A percentile compares a stretch with the other conserved stretches of the same genome.
These are phyloP conservation scores for Hydractinia symbiolongicarpus DNA, from an alignment of 30 jellyfish, hydroid and myxozoan genomes.

Conservation along the genomic window DNA sequence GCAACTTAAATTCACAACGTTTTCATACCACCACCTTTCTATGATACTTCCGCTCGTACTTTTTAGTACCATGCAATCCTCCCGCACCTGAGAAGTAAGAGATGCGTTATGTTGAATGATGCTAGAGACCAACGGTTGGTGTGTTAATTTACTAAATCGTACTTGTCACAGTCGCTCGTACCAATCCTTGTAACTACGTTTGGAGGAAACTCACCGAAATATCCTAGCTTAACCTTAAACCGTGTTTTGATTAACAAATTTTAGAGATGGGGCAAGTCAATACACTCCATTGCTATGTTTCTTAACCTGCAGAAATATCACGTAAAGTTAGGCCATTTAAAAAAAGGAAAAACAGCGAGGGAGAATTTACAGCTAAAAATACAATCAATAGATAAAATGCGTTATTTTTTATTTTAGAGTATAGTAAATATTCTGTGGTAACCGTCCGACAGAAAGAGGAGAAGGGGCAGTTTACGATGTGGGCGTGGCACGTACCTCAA, in stretches of 20 bases:
- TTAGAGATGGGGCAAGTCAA: too few relatives aligned
- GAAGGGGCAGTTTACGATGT: not conserved
- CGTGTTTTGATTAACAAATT: too few relatives aligned
- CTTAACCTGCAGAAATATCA: too few relatives aligned
- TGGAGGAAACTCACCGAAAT: too few relatives aligned
- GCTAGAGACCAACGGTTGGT: not conserved
- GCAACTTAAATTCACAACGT: conserved; percentile 85
- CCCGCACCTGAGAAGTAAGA: conserved; percentile 68
- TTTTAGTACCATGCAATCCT: conserved; percentile 77
- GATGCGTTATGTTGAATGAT: not conserved
- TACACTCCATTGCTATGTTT: too few relatives aligned
- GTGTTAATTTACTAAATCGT: too few relatives aligned
- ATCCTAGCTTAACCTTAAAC: too few relatives aligned
- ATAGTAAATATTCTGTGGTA: not conserved
- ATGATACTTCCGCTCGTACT: conserved; percentile 82
- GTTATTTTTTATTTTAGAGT: not conserved
- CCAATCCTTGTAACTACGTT: too few relatives aligned
- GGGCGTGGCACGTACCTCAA: conserved; percentile 46
- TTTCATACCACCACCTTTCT: conserved; percentile 96
- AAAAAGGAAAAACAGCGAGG: not conserved
- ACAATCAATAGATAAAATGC: not conserved
- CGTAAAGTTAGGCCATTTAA: not conserved
- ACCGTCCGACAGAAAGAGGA: not conserved
- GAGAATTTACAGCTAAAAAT: not conserved
- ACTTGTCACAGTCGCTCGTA: too few relatives aligned